Evolutionary conservation across 2,888 invertebrate species (phyloP).

Genomic region (Acanthacorydalis orientalis): DNA sequence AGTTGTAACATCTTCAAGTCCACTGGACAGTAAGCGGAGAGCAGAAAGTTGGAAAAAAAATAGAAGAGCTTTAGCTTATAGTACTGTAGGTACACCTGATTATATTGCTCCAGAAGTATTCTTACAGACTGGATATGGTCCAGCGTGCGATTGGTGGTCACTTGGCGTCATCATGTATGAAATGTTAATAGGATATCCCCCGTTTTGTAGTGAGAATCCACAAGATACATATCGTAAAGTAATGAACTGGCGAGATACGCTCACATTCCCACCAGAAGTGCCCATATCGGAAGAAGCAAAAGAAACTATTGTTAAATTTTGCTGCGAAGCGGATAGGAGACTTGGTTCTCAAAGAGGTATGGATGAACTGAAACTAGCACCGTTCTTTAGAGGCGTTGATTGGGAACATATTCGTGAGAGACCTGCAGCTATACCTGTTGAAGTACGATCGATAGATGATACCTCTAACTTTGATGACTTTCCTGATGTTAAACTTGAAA

Average conservation of each 20-base stretch:
- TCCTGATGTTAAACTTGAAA: conserved; percentile 96
- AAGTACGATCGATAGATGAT: conserved; percentile 97
- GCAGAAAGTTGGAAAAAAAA: conserved; percentile 99
- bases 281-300: conserved; percentile 97
- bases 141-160: conserved; percentile 99
- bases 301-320: conserved; percentile 89
- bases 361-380: conserved; percentile 81
- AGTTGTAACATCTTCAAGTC: conserved; percentile 39
- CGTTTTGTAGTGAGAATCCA: conserved; percentile 97
- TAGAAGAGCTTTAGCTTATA: conserved; percentile 84
- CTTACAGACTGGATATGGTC: conserved; percentile 93
- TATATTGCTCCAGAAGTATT: conserved; percentile 99
- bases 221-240: conserved; percentile 95
- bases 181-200: conserved; percentile 99
- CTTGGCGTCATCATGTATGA: conserved; percentile 99
- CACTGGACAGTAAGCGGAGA: conserved; percentile 94
- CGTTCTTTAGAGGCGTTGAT: conserved; percentile 94
- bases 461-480: conserved; percentile 99
- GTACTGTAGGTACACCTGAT: conserved; percentile 95
- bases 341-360: conserved; percentile 78
- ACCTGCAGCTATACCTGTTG: conserved; percentile 94
- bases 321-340: conserved; percentile 89
- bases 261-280: conserved; percentile 97
- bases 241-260: conserved; percentile 98
- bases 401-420: conserved; percentile 98